These are phyloP conservation scores for Chionoecetes opilio DNA, from an alignment of 1,140 invertebrate genomes.

Conservation along the genomic window DNA sequence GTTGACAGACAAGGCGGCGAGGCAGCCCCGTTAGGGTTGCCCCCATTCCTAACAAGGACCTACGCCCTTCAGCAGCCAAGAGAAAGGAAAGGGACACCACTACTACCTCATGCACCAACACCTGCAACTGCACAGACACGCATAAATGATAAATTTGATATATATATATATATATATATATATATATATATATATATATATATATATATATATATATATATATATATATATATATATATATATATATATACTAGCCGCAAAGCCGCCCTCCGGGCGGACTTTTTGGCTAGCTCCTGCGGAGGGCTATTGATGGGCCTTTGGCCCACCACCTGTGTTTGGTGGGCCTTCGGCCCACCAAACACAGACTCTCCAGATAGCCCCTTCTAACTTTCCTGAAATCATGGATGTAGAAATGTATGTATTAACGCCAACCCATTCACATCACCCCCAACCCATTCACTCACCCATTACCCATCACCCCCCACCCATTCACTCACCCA, in stretches of 20 bases:
- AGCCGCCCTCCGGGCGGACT: too few relatives aligned
- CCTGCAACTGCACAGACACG: not conserved
- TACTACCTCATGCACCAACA: not conserved
- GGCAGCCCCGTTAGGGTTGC: slow-evolving; percentile 32
- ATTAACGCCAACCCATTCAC: too few relatives aligned
- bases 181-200: not conserved
- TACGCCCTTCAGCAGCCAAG: not conserved
- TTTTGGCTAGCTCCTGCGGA: too few relatives aligned
- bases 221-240: slow-evolving; percentile 54
- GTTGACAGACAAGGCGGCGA: slow-evolving; percentile 49
- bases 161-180: not conserved
- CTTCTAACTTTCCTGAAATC: too few relatives aligned
- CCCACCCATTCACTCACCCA: too few relatives aligned
- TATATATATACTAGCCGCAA: not conserved
- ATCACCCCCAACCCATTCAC: too few relatives aligned
- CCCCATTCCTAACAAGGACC: not conserved
- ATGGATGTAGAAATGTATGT: too few relatives aligned
- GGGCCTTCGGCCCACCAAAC: too few relatives aligned
- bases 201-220: slow-evolving; percentile 48
- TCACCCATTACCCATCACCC: too few relatives aligned
- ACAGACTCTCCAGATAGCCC: too few relatives aligned
- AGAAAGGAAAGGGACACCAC: not conserved
- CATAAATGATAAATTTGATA: not conserved
- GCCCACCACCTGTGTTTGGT: too few relatives aligned
- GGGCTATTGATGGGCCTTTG: too few relatives aligned